Base-by-base conservation (phyloP, 2,797 vertebrate species). In the Zalophus californianus region DNA sequence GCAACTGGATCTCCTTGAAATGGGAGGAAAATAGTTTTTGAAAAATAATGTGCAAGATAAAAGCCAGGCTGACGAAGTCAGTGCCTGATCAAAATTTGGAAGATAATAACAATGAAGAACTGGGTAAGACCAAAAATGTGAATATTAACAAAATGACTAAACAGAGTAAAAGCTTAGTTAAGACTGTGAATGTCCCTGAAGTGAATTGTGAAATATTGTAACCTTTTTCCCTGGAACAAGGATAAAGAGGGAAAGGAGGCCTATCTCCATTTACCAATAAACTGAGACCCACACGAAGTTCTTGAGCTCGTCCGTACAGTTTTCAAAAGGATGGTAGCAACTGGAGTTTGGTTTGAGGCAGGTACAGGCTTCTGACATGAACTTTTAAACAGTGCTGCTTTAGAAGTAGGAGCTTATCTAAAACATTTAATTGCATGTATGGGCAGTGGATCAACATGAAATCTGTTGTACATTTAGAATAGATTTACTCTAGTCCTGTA, bases 21-120 rank as follows among this genome's bases (percentile, higher is more conserved):
- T 96, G 62, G 54, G 52, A 96, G 75, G 23, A 89, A 73, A 96
- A 35, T 44, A 13, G 5, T 68, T 83, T 88, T 78, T 82, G 35
- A 27, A 90, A 97, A 94, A 35, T 75, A 56, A 44, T 83, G 90
- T 96, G 58, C 41, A 66, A 75, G 60, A 56, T 83, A 77, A 95
- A 86, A 95, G 90, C 54, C 52, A 92, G 35, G 52, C 23, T 79
- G 50, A 85, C 23, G 60, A 86, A 84, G 38, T 92, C 21, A 84
- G n/a, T 75, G 56, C 32, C 38, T 86, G 41, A 80, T 89, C 78
- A 91, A 90, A 97, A 96, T 94, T 91, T 90, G 68, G 91, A 95
- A 93, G 56, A 80, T 77, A 86, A 44, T 96, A 94, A 79, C 70
- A 95, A 79, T 80, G 54, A 97, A 96, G 29, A 95, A 38, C 85